Evolutionary conservation across 35 echinoderm and acorn worm species (phyloP), one percentile per base, ranked within the genome.

Genomic region (Ptychodera flava): DNA sequence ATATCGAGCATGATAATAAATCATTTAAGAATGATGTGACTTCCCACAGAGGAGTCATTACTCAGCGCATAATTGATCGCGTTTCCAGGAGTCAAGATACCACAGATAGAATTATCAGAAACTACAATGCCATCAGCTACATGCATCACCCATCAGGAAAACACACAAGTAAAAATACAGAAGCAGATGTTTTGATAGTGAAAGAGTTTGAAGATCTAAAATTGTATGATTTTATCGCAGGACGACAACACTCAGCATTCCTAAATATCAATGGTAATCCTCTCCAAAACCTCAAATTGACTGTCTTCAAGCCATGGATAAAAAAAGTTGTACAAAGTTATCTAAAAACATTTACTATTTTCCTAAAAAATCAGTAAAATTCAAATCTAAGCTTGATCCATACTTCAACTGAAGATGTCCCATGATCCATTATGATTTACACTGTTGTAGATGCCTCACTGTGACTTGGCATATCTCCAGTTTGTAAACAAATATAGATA

Each of bases 1-100:
- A 90, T 16, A 30, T 90, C n/a, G 88, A 94, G 37, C 92, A 94
- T 37, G 38, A 80, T 22, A 94, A 94, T 29, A 77, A 38, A 35
- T 77, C 83, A 0, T 91, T 94, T 38, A 94, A 94, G 31, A 37
- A 35, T 16, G 84, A 94, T 0, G 34, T 36, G 30, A 34, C 81
- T 16, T 76, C 85, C 45, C 80, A 90, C 14, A 78, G 33, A 76
- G 86, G 93, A 0, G 83, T 89, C 32, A 84, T 93, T 0, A 86
- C 88, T 1, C 77, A 86, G 31, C 80, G 81, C 76, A 91, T 76
- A n/a, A 81, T 94, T 15, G 53, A 91, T 34, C 33, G 93, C 16
- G 78, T 91, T 16, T 91, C 85, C 78, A 81, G 80, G n/a, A 81
- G 80, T 28, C n/a, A 34, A 28, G 1, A 10, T 1, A 30, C 32